Conservation (phyloP, 92 coral and sea anemone species). For the Galaxea fascicularis region DNA sequence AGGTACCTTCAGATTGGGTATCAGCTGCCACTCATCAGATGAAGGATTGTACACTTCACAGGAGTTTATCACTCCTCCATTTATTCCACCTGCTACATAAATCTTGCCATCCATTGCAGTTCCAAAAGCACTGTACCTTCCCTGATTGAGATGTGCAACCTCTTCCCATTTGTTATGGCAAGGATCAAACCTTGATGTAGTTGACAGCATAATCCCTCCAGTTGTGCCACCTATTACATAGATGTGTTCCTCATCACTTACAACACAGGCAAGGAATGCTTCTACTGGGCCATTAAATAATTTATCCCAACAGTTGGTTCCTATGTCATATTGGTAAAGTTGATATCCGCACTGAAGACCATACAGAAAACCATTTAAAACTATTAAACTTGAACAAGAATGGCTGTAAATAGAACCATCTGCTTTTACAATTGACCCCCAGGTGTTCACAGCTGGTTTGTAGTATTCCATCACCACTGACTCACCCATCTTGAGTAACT, state of each 20-base stretch:
- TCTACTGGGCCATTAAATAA: too few species aligned
- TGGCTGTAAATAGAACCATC: too few species aligned
- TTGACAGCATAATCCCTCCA: background rate
- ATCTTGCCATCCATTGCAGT: background rate
- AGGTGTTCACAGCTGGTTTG: too few species aligned
- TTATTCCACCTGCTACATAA: background rate
- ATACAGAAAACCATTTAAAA: too few species aligned
- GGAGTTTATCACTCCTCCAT: background rate
- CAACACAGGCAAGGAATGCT: too few species aligned
- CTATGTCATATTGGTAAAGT: too few species aligned
- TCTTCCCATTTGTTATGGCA: conserved; percentile 75
- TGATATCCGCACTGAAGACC: too few species aligned
- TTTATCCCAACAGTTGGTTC: too few species aligned
- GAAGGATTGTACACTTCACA: background rate
- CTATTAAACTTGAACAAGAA: too few species aligned
- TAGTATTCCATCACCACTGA: too few species aligned
- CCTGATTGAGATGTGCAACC: conserved; percentile 60
- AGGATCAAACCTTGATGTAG: conserved; percentile 64
- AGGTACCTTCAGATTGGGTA: background rate
- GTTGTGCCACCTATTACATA: background rate
- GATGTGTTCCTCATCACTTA: background rate
- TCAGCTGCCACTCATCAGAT: background rate
- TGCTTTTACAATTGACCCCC: too few species aligned
- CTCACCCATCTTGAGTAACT: too few species aligned
- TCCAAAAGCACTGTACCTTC: conserved; percentile 9